Conservation (phyloP, 2,888 invertebrate genomes). For the Netelia melanura region DNA sequence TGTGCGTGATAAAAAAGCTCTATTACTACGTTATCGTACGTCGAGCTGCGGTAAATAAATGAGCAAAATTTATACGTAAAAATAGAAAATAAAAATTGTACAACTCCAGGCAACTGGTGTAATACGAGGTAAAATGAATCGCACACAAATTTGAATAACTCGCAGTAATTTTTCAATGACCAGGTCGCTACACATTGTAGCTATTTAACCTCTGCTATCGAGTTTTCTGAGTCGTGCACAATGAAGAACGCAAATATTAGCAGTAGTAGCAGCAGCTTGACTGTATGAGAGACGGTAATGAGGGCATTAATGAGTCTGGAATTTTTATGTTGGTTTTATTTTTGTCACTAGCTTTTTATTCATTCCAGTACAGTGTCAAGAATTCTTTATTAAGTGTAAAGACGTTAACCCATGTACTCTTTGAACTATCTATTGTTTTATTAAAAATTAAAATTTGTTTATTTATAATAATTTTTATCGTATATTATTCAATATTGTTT, state of each 20-base stretch:
- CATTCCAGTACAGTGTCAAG: no score
- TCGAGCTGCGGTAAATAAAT: background rate
- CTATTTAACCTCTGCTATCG: background rate
- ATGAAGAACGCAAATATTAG: background rate
- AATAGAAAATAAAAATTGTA: background rate
- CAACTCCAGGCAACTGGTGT: background rate
- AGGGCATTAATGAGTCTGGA: background rate
- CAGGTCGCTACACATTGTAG: background rate
- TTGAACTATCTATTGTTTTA: no score
- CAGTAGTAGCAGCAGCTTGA: background rate
- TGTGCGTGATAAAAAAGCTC: background rate
- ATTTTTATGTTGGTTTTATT: background rate
- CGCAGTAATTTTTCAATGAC: background rate
- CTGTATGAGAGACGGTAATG: background rate
- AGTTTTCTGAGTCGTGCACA: background rate
- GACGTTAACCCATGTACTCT: no score
- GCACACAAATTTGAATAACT: conserved; percentile 27
- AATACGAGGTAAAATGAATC: background rate
- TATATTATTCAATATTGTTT: no score
- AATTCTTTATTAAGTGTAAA: no score
- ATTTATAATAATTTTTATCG: no score
- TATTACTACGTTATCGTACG: background rate
- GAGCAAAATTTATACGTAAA: background rate
- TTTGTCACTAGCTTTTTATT: background rate
- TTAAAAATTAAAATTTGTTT: no score